Conservation (phyloP, 2,888 invertebrate genomes). For the Mimumesa dahlbomi region DNA sequence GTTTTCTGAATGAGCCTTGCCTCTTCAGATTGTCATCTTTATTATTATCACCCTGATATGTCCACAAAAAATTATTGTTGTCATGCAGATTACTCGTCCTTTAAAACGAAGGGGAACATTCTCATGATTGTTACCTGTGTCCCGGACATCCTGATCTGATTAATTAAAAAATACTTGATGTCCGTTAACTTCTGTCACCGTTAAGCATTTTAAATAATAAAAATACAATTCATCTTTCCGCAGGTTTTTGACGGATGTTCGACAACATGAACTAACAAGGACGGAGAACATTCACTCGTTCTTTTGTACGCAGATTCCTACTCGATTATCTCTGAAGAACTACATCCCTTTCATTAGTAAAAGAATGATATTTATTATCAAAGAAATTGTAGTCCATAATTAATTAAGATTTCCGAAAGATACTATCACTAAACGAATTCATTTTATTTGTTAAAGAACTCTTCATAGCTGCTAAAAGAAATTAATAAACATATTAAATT, state of each 20-base stretch:
- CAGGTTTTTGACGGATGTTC: not conserved
- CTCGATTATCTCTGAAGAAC: too few species aligned
- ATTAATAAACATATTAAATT: too few species aligned
- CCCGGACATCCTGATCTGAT: slow-evolving; percentile 29
- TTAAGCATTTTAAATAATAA: slow-evolving; percentile 4
- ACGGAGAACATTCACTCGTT: too few species aligned
- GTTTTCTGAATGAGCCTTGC: slow-evolving; percentile 83
- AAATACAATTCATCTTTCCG: slow-evolving; percentile 9
- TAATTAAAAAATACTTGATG: not conserved
- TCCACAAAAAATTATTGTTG: not conserved
- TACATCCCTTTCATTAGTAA: too few species aligned
- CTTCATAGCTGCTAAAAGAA: too few species aligned
- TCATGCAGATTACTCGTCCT: not conserved
- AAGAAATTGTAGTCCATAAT: too few species aligned
- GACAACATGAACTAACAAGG: too few species aligned
- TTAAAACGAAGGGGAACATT: not conserved
- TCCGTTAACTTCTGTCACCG: not conserved
- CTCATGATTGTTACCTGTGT: slow-evolving; percentile 24
- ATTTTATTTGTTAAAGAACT: too few species aligned
- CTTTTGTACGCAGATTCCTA: too few species aligned
- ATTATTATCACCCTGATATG: slow-evolving; percentile 70
- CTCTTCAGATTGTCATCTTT: slow-evolving; percentile 80
- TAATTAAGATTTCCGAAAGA: too few species aligned
- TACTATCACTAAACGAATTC: too few species aligned
- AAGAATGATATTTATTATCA: too few species aligned